phyloP scores from a whole-genome alignment of 2,113 vertebrate genomes.

The Orientallactaga bullata region DNA sequence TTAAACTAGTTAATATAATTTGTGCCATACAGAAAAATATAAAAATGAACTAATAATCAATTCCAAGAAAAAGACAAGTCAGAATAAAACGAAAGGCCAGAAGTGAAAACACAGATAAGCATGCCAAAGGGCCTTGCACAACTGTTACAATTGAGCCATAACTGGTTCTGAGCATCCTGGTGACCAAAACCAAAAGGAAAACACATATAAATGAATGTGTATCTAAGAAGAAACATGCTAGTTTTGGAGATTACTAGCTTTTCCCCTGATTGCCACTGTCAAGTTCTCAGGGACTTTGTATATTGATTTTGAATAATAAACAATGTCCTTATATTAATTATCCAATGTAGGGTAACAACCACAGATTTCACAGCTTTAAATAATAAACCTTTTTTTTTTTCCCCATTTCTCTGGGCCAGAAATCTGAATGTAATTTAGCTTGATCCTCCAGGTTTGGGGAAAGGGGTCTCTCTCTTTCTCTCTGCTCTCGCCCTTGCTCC shows the following conservation, averaged over 20 bases:
- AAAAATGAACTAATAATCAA: constrained; percentile 13
- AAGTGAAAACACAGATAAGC: constrained; percentile 5
- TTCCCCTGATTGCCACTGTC: neutral
- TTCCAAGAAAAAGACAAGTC: neutral
- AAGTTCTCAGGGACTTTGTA: neutral
- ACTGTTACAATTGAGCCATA: constrained; percentile 15
- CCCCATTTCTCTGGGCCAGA: neutral
- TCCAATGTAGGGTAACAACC: constrained; percentile 6
- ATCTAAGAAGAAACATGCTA: constrained; percentile 22
- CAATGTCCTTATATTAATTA: constrained; percentile 25
- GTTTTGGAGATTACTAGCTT: constrained; percentile 16
- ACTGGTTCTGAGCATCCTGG: constrained; percentile 41
- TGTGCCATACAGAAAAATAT: constrained; percentile 19
- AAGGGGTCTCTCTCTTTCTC: neutral
- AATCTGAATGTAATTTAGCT: neutral
- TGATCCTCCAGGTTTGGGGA: neutral
- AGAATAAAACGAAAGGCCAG: constrained; percentile 38
- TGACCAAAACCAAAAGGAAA: constrained; percentile 49
- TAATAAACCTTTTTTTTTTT: neutral
- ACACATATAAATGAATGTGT: constrained; percentile 13
- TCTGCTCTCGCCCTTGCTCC: neutral
- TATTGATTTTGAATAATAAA: constrained; percentile 41
- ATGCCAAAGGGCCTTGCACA: neutral
- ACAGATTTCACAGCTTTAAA: constrained; percentile 22
- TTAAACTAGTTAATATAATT: constrained; percentile 48